Base-by-base conservation (phyloP, 2,113 vertebrate species). In the Onychostruthus taczanowskii region DNA sequence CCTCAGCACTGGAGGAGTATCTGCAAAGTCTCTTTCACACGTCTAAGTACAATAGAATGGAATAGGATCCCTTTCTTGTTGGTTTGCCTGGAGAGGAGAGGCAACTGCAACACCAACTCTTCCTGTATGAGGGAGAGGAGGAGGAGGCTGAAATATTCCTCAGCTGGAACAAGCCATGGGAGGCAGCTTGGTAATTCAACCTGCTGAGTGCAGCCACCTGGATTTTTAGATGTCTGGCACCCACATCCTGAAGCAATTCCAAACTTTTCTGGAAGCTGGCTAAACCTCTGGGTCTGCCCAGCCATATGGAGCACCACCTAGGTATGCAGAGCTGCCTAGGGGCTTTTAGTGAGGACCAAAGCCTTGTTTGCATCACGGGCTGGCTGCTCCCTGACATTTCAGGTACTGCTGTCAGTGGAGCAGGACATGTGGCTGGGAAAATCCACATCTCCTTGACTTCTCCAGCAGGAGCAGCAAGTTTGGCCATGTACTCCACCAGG, bases 371-470 rank as follows among this genome's bases (percentile, higher is more conserved):
- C 24, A 35, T 47, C 19, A 21, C 6, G 0, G 1, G 15, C n/a
- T 91, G n/a, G n/a, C n/a, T 84, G 33, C 39, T 75, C n/a, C 31
- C 22, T 28, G n/a, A 13, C 18, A 21, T 35, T 72, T 59, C 2
- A 3, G 52, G 18, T 39, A 5, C 28, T 46, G 50, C 31, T 4
- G 1, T 28, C 30, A 67, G 7, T 17, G 31, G 6, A 70, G 17
- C 10, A 49, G 26, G 72, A 55, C 11, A 26, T 0, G 0, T 27
- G 35, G 44, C 23, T 0, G 0, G 10, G 14, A 8, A 87, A 75
- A 76, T n/a, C 15, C 18, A 20, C 1, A 1, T 41, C 26, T 64
- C 9, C 26, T 66, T 43, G 37, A 27, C 13, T 78, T 64, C 41
- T 23, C 37, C 62, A 49, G 39, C 58, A 82, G 72, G 2, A 64